Conservation (phyloP, 2,888 invertebrate species). For the Oxystoma pomonae region DNA sequence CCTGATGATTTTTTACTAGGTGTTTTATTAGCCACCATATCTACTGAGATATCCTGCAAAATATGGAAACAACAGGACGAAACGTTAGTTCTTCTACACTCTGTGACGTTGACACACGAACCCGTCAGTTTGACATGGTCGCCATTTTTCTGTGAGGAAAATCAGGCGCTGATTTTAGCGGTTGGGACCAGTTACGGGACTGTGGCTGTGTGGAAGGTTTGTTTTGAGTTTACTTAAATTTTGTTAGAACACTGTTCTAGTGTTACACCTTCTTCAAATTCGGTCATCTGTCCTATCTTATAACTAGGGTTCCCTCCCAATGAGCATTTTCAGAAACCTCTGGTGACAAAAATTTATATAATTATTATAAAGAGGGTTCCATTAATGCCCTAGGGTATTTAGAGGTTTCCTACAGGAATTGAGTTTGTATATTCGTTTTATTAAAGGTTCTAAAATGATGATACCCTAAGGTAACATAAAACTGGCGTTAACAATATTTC, state of each 20-base stretch:
- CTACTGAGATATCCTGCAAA: constrained; percentile 47
- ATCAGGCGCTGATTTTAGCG: constrained; percentile 44
- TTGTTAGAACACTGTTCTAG: background rate
- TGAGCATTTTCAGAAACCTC: too few species aligned
- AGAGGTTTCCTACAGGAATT: too few species aligned
- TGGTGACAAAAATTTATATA: too few species aligned
- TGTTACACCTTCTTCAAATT: too few species aligned
- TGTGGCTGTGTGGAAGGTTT: constrained; percentile 49
- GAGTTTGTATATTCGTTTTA: too few species aligned
- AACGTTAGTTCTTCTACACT: constrained; percentile 45
- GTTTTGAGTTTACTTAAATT: background rate
- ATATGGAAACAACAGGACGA: constrained; percentile 49
- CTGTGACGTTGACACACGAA: constrained; percentile 48
- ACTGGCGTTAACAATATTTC: too few species aligned
- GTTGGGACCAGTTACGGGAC: constrained; percentile 54
- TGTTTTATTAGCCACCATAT: constrained; percentile 51
- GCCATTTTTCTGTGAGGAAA: constrained; percentile 46
- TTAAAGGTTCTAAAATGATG: too few species aligned
- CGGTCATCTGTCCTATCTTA: too few species aligned
- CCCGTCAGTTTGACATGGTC: constrained; percentile 54
- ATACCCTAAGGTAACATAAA: too few species aligned
- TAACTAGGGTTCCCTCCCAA: too few species aligned
- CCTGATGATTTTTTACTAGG: constrained; percentile 42
- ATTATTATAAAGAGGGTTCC: too few species aligned
- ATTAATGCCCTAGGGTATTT: too few species aligned